Evolutionary conservation across 2,113 vertebrate genomes (phyloP), one percentile per base, ranked within the genome.

Genomic region (Potamarius usumacintae): DNA sequence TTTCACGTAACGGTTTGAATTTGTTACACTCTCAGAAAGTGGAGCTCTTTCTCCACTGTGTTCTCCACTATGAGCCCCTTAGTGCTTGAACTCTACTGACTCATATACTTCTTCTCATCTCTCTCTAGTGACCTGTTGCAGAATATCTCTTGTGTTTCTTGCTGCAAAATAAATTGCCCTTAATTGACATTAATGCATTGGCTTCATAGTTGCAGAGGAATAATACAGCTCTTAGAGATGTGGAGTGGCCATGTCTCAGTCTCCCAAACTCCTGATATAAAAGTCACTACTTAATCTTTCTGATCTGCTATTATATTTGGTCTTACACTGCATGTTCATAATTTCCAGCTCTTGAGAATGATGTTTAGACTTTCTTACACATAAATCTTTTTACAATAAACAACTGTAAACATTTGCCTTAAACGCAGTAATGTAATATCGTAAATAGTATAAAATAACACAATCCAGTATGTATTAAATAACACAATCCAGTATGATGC

Each of bases 1-100:
- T 42, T 42, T 4, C 42, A 42, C 42, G 2, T 42, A 42, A 42
- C 3, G 4, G 42, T 42, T 42, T 42, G 42, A 42, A 42, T 4
- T 42, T 42, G 42, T 42, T 42, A 42, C 42, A 42, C 42, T 42
- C 42, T 42, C 3, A 42, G 42, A 42, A 42, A 42, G 42, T 42
- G 42, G 42, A 3, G 4, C 3, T 42, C 42, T 42, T 42, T 42
- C 42, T 42, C 42, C 42, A 96, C 95, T 94, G 94, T 92, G 87
- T 93, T 92, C 55, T 57, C 7, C 52, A 42, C 89, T 93, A 30
- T 30, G 30, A 30, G 30, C 30, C 30, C 30, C 34, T 86, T 91
- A 89, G 90, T 93, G 94, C 92, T 95, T 94, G 93, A 91, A 90
- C 62, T 85, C 79, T 65, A 83, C 60, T 67, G 60, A 52, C 62